A percentile compares a stretch with the other conserved stretches of the same genome.
phyloP scores from a whole-genome alignment of 2,113 vertebrate species.

The Myotis brandtii region DNA sequence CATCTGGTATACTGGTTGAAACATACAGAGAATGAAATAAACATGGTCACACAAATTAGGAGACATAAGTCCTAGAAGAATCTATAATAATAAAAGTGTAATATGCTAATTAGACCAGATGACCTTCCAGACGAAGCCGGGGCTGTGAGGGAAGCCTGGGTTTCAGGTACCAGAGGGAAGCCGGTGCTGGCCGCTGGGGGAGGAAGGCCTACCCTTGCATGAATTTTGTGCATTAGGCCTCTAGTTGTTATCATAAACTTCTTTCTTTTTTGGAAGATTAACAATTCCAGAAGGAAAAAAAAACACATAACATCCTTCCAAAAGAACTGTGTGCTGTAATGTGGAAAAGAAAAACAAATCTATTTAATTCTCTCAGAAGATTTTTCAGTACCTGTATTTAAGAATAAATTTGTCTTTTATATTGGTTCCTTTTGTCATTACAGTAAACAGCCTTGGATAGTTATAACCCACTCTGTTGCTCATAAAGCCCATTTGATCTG shows the following conservation, averaged over 20 bases:
- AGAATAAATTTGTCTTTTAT: conserved; percentile 52
- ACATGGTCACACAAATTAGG: neutral
- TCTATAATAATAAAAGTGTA: too few species aligned
- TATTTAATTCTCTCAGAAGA: conserved; percentile 1
- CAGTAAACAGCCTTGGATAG: neutral
- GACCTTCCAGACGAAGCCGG: rapidly evolving
- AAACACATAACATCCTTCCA: neutral
- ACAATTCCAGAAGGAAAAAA: neutral
- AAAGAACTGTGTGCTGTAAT: neutral
- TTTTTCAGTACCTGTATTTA: conserved; percentile 53
- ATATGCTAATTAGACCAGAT: too few species aligned
- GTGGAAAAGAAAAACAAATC: neutral
- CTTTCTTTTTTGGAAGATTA: neutral
- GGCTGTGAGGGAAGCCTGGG: too few species aligned
- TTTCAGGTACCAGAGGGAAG: too few species aligned
- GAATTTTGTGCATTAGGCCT: too few species aligned
- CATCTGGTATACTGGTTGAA: neutral
- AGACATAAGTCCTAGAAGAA: neutral
- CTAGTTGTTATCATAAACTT: neutral
- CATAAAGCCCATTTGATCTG: conserved; percentile 27
- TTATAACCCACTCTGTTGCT: neutral
- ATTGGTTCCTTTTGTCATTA: conserved; percentile 54
- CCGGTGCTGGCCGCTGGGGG: too few species aligned
- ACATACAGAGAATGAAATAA: neutral
- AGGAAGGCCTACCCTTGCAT: too few species aligned